Conservation (phyloP, 2,888 invertebrate species). For the Eremobia ochroleuca region DNA sequence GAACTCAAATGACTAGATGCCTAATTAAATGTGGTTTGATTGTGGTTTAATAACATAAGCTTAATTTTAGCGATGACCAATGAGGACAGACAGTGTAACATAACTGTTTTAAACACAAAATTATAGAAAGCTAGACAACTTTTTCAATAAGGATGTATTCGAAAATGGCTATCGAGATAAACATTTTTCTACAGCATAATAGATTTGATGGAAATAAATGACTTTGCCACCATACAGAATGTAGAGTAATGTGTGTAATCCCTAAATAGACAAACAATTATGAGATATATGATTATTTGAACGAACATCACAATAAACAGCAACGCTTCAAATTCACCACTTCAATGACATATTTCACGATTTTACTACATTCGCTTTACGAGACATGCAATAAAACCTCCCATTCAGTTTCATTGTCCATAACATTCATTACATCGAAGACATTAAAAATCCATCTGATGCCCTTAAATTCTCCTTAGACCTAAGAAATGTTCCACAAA, state of each 20-base stretch:
- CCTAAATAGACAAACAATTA: background rate
- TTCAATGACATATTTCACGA: background rate
- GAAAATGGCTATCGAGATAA: slow-evolving; percentile 40
- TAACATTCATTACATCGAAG: slow-evolving; percentile 17
- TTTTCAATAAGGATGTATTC: slow-evolving; percentile 24
- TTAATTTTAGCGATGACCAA: slow-evolving; percentile 37
- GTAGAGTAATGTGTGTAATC: background rate
- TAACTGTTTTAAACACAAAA: slow-evolving; percentile 37
- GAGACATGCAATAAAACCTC: slow-evolving; percentile 17
- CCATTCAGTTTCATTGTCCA: slow-evolving; percentile 9
- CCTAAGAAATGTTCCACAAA: slow-evolving; percentile 59
- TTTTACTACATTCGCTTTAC: slow-evolving; percentile 13
- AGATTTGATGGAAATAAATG: background rate
- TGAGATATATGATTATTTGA: background rate
- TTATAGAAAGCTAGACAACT: slow-evolving; percentile 35
- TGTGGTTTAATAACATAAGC: slow-evolving; percentile 27
- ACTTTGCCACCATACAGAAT: background rate
- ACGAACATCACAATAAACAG: background rate
- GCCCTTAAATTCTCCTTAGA: slow-evolving; percentile 60
- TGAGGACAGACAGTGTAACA: slow-evolving; percentile 3
- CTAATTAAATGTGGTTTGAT: slow-evolving; percentile 15
- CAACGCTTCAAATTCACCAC: background rate
- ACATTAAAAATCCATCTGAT: slow-evolving; percentile 55
- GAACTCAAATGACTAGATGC: slow-evolving; percentile 25
- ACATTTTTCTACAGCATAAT: background rate